Conservation (phyloP, 2,888 invertebrate species). For the Nomada ferruginata region DNA sequence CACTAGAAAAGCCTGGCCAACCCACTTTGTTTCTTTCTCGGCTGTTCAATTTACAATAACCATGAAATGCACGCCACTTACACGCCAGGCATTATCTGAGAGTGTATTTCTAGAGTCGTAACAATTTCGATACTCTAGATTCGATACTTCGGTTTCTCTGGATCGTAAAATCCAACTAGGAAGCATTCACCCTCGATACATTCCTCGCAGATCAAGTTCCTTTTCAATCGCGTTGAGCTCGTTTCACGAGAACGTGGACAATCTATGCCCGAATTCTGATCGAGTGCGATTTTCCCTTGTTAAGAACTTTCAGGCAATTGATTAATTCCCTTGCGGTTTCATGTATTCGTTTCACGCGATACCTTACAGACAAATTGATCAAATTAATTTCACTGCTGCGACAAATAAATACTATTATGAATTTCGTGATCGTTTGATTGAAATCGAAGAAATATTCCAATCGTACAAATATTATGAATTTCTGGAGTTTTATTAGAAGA, state of each 20-base stretch:
- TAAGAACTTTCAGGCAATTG: not conserved
- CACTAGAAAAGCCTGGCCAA: not conserved
- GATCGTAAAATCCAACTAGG: not conserved
- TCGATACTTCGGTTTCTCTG: not conserved
- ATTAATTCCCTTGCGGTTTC: not conserved
- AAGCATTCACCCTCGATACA: not conserved
- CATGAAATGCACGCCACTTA: constrained; percentile 5
- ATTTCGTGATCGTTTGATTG: too few species aligned
- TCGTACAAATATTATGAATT: too few species aligned
- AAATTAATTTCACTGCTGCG: not conserved
- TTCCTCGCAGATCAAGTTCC: not conserved
- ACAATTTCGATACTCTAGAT: constrained; percentile 1
- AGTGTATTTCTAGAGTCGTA: not conserved
- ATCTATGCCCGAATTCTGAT: constrained; percentile 57
- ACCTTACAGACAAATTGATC: not conserved
- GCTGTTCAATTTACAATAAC: constrained; percentile 16
- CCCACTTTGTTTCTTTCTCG: not conserved
- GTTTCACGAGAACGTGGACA: constrained; percentile 15
- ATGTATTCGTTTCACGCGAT: not conserved
- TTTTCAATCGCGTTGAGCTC: not conserved
- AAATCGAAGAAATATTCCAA: too few species aligned
- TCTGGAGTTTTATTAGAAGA: too few species aligned
- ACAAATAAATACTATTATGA: too few species aligned
- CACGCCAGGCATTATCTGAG: not conserved
- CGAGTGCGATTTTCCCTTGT: not conserved